These are phyloP conservation scores for Porphyrio hochstetteri DNA, from an alignment of 2,113 vertebrate species.

Conservation along the genomic window DNA sequence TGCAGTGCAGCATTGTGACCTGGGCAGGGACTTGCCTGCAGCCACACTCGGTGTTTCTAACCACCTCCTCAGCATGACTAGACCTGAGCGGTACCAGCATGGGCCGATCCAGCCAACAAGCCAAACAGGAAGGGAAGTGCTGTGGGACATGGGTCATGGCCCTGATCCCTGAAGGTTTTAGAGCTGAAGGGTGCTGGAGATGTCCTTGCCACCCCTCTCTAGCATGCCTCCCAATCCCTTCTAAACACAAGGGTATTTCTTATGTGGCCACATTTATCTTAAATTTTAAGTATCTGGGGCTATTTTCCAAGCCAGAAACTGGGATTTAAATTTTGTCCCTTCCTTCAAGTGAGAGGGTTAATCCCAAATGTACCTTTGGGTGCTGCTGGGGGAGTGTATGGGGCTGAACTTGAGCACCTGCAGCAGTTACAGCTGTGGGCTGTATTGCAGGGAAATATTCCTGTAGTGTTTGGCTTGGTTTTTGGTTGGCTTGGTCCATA, in stretches of 20 bases:
- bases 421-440: background rate
- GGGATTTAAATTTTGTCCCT: background rate
- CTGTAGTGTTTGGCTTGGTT: slow-evolving; percentile 62
- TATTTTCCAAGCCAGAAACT: background rate
- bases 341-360: background rate
- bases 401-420: background rate
- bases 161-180: background rate
- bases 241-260: background rate
- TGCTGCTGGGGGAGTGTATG: background rate
- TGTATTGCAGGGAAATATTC: background rate
- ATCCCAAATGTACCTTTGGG: background rate
- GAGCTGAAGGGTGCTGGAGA: background rate
- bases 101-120: slow-evolving; percentile 31
- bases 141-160: background rate
- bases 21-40: slow-evolving; percentile 66
- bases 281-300: background rate
- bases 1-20: slow-evolving; percentile 54
- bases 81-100: slow-evolving; percentile 64
- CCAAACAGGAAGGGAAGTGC: slow-evolving; percentile 18
- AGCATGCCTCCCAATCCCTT: background rate
- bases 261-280: background rate
- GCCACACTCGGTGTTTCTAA: slow-evolving; percentile 68
- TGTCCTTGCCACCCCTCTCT: background rate
- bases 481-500: slow-evolving; percentile 62
- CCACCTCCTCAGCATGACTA: slow-evolving; percentile 77